Evolutionary conservation across 2,797 vertebrate genomes (phyloP).

Genomic region (Argentina silus): DNA sequence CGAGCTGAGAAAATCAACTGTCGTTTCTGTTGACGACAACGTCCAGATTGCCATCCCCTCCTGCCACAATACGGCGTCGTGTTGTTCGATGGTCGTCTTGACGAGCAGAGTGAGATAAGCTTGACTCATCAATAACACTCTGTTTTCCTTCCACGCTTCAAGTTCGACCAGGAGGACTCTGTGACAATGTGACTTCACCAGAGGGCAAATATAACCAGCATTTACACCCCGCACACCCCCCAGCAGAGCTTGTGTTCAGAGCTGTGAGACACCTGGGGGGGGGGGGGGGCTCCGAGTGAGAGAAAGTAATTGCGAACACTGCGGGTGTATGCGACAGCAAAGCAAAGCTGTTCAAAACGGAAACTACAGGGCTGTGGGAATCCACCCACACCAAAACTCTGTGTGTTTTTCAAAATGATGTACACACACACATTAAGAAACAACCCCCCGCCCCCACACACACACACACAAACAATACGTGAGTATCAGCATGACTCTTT

Average conservation of each 20-base stretch:
- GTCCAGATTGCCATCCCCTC: neutral
- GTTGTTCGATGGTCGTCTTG: neutral
- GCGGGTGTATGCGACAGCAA: neutral
- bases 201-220: neutral
- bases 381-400: constrained; percentile 8
- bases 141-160: neutral
- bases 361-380: constrained; percentile 26
- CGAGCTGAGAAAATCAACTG: constrained; percentile 11
- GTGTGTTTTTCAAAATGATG: constrained; percentile 3
- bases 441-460: constrained; percentile 21
- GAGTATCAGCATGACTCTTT: too few relatives aligned
- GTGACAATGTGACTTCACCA: neutral
- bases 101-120: neutral
- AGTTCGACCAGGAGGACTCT: neutral
- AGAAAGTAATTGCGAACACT: neutral
- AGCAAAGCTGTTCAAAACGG: constrained; percentile 15
- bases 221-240: neutral
- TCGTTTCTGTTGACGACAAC: constrained; percentile 6
- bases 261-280: constrained; percentile 1
- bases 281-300: constrained; percentile 15
- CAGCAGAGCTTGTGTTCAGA: neutral
- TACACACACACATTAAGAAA: neutral
- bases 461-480: neutral
- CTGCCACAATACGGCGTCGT: neutral
- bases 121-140: neutral